A percentile compares a stretch with the other conserved stretches of the same genome.
Conservation (phyloP, 1,140 invertebrate species). For the Drosophila lacertosa region DNA sequence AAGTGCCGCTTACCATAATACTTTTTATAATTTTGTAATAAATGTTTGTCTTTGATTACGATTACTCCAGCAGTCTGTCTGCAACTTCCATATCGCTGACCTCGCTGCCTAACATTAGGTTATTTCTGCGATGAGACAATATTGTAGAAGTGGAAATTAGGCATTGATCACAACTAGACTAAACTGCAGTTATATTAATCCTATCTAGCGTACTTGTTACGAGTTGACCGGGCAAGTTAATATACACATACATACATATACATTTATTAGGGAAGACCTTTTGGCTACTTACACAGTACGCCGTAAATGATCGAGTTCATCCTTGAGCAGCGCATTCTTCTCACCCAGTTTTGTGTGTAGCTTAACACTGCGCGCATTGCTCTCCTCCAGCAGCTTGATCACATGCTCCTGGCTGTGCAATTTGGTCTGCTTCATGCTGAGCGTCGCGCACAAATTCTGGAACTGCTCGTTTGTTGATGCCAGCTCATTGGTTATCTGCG, state of each 20-base stretch:
- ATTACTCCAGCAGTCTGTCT: conserved; percentile 26
- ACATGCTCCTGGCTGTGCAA: conserved; percentile 86
- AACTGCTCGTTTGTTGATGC: conserved; percentile 85
- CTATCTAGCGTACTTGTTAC: conserved; percentile 47
- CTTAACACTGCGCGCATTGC: conserved; percentile 86
- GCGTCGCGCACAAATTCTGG: conserved; percentile 84
- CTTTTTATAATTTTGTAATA: conserved; percentile 19
- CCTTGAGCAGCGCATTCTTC: conserved; percentile 86
- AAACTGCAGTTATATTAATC: too few relatives aligned
- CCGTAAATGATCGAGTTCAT: conserved; percentile 77
- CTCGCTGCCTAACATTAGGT: conserved; percentile 39
- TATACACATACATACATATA: not conserved
- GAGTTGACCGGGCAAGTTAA: not conserved
- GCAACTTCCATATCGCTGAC: conserved; percentile 11
- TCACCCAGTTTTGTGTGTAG: conserved; percentile 87
- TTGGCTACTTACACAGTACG: conserved; percentile 58
- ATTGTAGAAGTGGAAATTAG: conserved; percentile 13
- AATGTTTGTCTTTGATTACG: conserved; percentile 1
- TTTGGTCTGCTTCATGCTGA: conserved; percentile 86
- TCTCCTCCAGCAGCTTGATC: conserved; percentile 86
- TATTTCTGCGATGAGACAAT: conserved; percentile 35
- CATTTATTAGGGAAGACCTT: not conserved
- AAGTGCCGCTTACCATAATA: conserved; percentile 45
- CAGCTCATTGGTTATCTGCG: conserved; percentile 85
- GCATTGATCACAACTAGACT: too few relatives aligned